Conservation (phyloP, 2,797 vertebrate genomes). For the Enteromius viviparus region DNA sequence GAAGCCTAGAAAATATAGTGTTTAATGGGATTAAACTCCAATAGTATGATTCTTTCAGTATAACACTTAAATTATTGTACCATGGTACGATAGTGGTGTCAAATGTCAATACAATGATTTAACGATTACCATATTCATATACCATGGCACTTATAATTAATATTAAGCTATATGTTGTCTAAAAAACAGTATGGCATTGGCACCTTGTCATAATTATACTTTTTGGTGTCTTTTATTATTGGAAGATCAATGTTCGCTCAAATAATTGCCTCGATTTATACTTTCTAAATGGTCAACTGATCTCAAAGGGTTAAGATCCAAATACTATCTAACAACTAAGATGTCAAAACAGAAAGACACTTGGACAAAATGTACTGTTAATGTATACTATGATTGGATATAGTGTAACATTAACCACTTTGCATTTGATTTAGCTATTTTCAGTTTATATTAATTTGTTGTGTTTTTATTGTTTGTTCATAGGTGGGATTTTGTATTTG, state of each 20-base stretch:
- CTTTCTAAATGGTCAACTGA: not conserved
- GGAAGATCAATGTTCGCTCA: not conserved
- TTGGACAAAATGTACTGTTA: not conserved
- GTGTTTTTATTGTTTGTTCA: not conserved
- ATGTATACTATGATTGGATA: not conserved
- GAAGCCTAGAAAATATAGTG: not conserved
- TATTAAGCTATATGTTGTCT: not conserved
- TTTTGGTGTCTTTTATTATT: not conserved
- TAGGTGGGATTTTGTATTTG: not conserved
- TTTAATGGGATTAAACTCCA: not conserved
- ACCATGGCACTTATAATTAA: not conserved
- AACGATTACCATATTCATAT: not conserved
- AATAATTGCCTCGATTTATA: not conserved
- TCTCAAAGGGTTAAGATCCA: not conserved
- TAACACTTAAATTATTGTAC: not conserved
- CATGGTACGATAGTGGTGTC: not conserved
- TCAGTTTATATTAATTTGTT: not conserved
- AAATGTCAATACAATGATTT: not conserved
- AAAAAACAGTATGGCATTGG: not conserved
- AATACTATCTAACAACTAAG: not conserved
- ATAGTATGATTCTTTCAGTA: not conserved
- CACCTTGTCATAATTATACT: not conserved
- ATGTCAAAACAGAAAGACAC: constrained; percentile 36
- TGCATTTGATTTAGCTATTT: not conserved
- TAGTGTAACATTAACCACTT: not conserved